Conservation (phyloP, 2,113 vertebrate genomes). For the Nothoprocta pentlandii region DNA sequence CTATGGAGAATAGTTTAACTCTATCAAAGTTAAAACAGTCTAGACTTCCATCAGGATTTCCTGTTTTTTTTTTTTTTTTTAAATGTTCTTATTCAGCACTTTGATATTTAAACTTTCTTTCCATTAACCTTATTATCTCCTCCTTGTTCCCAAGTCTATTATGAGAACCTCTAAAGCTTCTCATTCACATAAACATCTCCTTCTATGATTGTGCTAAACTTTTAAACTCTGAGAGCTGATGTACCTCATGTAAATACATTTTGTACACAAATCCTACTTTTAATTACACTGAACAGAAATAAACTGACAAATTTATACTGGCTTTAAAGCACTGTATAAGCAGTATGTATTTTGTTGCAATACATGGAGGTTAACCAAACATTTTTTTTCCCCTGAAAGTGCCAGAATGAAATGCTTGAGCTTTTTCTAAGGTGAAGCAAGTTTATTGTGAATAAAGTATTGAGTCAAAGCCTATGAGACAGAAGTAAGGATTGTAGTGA, state of each 20-base stretch:
- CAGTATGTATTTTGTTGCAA: neutral
- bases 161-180: neutral
- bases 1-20: too few species aligned
- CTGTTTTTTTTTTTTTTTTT: neutral
- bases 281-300: neutral
- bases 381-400: neutral
- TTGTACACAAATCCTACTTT: neutral
- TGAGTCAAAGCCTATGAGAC: neutral
- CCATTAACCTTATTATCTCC: neutral
- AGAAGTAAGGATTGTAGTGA: neutral
- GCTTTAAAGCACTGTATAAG: neutral
- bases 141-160: neutral
- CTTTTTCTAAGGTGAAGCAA: neutral
- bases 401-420: neutral
- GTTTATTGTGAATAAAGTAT: neutral
- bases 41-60: neutral
- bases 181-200: neutral
- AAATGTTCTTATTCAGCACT: neutral
- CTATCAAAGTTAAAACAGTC: neutral
- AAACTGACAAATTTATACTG: neutral
- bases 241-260: constrained; percentile 10
- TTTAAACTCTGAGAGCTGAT: neutral
- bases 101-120: neutral
- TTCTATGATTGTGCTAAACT: neutral
- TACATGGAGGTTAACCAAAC: neutral